A percentile compares a stretch with the other conserved stretches of the same genome.
Evolutionary conservation across 2,113 vertebrate genomes (phyloP).

Genomic region (Orycteropus afer): DNA sequence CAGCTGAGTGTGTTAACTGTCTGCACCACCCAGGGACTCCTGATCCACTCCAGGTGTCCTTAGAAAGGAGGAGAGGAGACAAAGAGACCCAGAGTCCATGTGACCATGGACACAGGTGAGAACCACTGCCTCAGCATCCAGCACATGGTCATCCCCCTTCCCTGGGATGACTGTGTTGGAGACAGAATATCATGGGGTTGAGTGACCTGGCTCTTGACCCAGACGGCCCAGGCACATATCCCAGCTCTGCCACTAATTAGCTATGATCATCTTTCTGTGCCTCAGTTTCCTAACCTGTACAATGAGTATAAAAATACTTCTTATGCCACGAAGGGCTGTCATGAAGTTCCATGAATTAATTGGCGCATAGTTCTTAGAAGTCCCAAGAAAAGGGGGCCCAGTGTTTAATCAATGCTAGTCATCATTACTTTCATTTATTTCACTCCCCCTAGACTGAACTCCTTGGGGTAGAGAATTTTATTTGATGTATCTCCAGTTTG

Average conservation of each 20-base stretch:
- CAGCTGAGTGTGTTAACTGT: too few species aligned
- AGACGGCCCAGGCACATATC: neutral
- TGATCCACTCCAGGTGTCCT: too few species aligned
- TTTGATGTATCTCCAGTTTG: neutral
- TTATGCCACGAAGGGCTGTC: neutral
- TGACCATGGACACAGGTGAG: neutral
- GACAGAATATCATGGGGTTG: neutral
- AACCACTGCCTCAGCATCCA: neutral
- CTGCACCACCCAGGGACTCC: too few species aligned
- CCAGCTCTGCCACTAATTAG: neutral
- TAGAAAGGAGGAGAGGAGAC: too few species aligned
- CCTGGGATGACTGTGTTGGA: neutral
- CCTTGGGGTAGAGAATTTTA: accelerated
- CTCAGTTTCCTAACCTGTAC: neutral
- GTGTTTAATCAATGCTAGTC: too few species aligned
- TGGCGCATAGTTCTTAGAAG: accelerated
- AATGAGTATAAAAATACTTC: neutral
- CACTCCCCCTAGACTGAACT: neutral
- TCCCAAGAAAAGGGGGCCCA: too few species aligned
- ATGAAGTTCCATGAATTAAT: neutral
- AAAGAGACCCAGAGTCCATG: too few species aligned
- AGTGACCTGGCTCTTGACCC: neutral
- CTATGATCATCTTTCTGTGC: neutral
- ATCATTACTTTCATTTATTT: neutral
- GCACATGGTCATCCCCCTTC: neutral